A percentile compares a stretch with the other conserved stretches of the same genome.
phyloP scores from a whole-genome alignment of 2,797 vertebrate genomes.

The Threskiornis aethiopicus region DNA sequence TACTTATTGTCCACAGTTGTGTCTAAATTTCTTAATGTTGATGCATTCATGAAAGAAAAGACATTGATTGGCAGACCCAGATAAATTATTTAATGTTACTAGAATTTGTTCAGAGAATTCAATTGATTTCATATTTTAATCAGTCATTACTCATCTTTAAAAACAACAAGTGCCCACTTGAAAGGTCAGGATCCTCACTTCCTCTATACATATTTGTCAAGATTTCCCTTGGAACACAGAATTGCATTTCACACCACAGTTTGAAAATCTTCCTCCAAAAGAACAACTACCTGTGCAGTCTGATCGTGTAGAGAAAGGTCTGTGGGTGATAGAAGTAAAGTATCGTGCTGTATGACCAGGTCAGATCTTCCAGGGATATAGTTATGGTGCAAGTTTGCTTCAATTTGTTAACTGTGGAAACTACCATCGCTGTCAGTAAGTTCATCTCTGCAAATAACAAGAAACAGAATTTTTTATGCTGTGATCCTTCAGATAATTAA shows the following conservation, averaged over 20 bases:
- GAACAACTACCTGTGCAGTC: neutral
- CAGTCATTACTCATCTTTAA: neutral
- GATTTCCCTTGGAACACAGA: neutral
- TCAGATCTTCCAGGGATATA: neutral
- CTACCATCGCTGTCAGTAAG: neutral
- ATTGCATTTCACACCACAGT: neutral
- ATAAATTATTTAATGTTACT: neutral
- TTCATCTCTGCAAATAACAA: neutral
- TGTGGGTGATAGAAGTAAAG: neutral
- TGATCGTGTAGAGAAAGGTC: neutral
- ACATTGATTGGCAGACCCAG: neutral
- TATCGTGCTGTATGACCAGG: neutral
- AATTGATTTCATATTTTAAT: neutral
- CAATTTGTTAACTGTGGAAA: neutral
- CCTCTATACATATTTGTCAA: neutral
- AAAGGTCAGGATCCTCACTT: neutral
- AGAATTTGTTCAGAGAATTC: neutral
- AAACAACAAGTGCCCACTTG: neutral
- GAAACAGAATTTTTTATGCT: fast-evolving
- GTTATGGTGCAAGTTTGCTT: neutral
- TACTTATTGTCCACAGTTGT: neutral
- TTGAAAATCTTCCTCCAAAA: neutral
- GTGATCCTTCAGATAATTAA: neutral
- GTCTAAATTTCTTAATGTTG: neutral
- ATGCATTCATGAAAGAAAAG: neutral